Evolutionary conservation across 64 coral and sea anemone genomes (phyloP).

Genomic region (Montipora cactus): DNA sequence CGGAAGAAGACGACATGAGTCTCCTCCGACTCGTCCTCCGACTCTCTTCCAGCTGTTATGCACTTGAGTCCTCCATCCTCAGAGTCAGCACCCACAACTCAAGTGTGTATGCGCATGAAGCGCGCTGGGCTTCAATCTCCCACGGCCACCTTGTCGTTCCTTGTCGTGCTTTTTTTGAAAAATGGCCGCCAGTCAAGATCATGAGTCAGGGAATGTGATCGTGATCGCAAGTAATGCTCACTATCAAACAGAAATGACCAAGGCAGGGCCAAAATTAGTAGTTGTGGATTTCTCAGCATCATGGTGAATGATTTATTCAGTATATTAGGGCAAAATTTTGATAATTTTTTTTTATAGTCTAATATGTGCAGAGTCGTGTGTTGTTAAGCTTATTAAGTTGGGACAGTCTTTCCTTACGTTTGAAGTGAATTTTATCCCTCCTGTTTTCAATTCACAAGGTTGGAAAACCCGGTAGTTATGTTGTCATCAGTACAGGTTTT

Average conservation of each 20-base stretch:
- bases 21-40: background rate
- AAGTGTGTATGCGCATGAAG: background rate
- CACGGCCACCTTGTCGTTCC: background rate
- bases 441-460: no score
- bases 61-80: background rate
- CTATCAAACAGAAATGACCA: constrained; percentile 81
- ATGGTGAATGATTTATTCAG: constrained; percentile 59
- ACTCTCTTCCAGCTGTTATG: constrained; percentile 14
- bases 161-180: constrained; percentile 16
- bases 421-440: no score
- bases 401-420: no score
- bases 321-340: background rate
- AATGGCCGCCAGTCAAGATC: constrained; percentile 54
- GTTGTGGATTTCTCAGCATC: constrained; percentile 87
- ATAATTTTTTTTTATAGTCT: no score
- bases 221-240: constrained; percentile 60
- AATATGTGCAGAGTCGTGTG: no score
- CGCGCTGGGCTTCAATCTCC: background rate
- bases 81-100: constrained; percentile 23
- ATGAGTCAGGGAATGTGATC: constrained; percentile 54
- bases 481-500: no score
- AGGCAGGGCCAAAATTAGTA: constrained; percentile 85
- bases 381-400: no score
- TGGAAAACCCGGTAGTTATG: no score
- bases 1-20: constrained; percentile 94